Percentiles rank a stretch among this genome's conserved stretches.
phyloP scores from a whole-genome alignment of 2,797 vertebrate genomes.

The Limnodromus scolopaceus region DNA sequence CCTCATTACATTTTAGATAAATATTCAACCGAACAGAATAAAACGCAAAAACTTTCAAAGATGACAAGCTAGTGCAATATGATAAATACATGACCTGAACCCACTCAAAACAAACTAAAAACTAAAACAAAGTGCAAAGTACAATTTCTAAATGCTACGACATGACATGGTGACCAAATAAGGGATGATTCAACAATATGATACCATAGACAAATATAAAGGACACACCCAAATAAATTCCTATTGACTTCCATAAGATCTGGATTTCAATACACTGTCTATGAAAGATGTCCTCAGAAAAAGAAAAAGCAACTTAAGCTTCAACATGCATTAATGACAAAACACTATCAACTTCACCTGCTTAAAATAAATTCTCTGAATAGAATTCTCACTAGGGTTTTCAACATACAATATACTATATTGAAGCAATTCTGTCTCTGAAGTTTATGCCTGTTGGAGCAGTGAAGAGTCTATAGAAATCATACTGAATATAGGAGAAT shows the following conservation, averaged over 20 bases:
- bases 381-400: neutral
- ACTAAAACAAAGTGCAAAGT: neutral
- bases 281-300: neutral
- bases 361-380: neutral
- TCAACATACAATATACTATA: neutral
- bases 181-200: neutral
- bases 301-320: neutral
- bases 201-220: neutral
- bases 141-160: neutral
- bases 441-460: neutral
- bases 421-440: neutral
- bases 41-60: neutral
- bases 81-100: neutral
- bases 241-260: neutral
- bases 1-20: neutral
- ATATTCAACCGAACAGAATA: neutral
- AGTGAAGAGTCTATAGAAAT: neutral
- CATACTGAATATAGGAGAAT: neutral
- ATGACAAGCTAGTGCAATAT: neutral
- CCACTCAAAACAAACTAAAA: neutral
- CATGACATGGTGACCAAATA: neutral
- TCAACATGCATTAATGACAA: neutral
- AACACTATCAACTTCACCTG: neutral
- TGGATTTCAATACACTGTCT: neutral
- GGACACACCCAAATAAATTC: neutral